phyloP scores from a whole-genome alignment of 1,140 invertebrate species.

The Nephila pilipes region DNA sequence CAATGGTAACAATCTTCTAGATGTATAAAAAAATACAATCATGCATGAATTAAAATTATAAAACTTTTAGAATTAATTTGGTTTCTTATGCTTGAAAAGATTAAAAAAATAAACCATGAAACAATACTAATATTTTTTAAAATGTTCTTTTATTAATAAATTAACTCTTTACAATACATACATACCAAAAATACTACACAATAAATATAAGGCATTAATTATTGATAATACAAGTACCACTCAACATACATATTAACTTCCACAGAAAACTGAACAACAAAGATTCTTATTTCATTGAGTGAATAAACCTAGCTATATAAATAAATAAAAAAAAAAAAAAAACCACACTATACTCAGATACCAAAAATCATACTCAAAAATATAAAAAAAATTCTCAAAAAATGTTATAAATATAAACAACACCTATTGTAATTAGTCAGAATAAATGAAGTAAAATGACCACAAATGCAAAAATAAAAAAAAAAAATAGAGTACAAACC shows the following conservation, averaged over 20 bases:
- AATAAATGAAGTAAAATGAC: not conserved
- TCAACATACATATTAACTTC: not conserved
- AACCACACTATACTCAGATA: not conserved
- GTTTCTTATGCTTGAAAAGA: too few species aligned
- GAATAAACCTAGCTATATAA: not conserved
- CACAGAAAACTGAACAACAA: not conserved
- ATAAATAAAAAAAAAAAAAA: not conserved
- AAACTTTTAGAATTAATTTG: too few species aligned
- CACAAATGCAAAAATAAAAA: not conserved
- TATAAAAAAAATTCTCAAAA: not conserved
- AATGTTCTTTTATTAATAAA: constrained; percentile 9
- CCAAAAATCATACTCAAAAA: not conserved
- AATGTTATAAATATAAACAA: not conserved
- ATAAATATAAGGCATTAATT: not conserved
- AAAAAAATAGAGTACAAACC: not conserved
- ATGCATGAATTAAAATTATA: too few species aligned
- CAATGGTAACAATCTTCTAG: too few species aligned
- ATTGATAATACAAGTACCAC: not conserved
- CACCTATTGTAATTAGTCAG: not conserved
- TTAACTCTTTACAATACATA: constrained; percentile 9
- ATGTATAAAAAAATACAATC: too few species aligned
- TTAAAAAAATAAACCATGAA: too few species aligned
- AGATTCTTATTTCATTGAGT: not conserved
- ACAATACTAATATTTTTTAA: too few species aligned
- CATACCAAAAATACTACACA: constrained; percentile 38